phyloP scores from a whole-genome alignment of 1,140 invertebrate genomes.

The Orius insidiosus region DNA sequence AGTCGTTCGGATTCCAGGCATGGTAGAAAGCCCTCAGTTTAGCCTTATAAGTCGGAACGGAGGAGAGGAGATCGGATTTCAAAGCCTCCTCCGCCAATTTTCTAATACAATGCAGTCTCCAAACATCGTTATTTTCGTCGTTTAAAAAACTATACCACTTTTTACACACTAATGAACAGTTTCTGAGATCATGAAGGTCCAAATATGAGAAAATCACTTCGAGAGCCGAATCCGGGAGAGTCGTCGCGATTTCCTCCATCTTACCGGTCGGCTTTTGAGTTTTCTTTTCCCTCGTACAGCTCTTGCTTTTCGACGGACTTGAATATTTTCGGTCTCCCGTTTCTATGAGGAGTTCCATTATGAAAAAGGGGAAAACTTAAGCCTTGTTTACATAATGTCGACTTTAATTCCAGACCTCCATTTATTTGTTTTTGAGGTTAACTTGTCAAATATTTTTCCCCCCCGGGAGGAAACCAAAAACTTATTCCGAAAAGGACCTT shows the following conservation, averaged over 20 bases:
- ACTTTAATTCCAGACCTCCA: no score
- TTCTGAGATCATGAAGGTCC: constrained; percentile 64
- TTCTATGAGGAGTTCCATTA: no score
- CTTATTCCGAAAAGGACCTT: no score
- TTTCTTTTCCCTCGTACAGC: no score
- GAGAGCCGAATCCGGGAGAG: constrained; percentile 59
- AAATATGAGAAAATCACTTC: constrained; percentile 91
- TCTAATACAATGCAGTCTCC: constrained; percentile 76
- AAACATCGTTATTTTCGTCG: constrained; percentile 90
- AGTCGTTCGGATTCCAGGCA: constrained; percentile 95
- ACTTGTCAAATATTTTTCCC: no score
- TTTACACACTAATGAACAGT: constrained; percentile 85
- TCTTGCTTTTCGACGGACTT: no score
- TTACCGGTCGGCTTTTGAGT: constrained; percentile 18
- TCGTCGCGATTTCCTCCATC: constrained; percentile 23
- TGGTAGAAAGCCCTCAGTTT: constrained; percentile 89
- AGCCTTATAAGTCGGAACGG: constrained; percentile 78
- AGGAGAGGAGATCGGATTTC: constrained; percentile 79
- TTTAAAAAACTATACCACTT: constrained; percentile 80
- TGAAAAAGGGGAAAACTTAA: no score
- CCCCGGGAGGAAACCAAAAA: no score
- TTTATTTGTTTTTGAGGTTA: no score
- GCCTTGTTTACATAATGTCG: no score
- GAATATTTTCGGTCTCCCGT: no score
- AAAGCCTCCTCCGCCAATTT: constrained; percentile 80